Conservation (phyloP, 2,888 invertebrate genomes). For the Lacanobia wlatinum region DNA sequence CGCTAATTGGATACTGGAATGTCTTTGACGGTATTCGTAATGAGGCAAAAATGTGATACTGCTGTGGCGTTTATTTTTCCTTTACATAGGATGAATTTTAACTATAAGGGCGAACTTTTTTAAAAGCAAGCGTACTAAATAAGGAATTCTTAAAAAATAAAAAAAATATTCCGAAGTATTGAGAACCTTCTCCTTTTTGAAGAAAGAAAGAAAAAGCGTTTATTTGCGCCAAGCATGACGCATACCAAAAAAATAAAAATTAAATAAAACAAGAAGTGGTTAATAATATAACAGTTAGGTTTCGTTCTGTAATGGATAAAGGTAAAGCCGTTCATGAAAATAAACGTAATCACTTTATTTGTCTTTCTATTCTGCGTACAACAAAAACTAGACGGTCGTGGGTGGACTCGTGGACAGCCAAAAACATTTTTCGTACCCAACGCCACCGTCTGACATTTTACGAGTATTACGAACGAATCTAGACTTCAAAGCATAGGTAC, state of each 20-base stretch:
- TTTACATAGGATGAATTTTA: slow-evolving; percentile 14
- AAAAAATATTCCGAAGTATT: no score
- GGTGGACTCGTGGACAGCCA: neutral
- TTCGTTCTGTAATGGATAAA: neutral
- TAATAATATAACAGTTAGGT: neutral
- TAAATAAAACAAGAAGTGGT: no score
- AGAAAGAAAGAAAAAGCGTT: no score
- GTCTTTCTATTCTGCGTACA: neutral
- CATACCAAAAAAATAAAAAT: no score
- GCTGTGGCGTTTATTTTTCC: slow-evolving; percentile 14
- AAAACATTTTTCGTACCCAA: neutral
- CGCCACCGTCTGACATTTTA: neutral
- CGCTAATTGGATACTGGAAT: slow-evolving; percentile 53
- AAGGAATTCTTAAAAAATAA: no score
- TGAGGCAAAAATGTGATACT: slow-evolving; percentile 43
- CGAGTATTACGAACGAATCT: slow-evolving; percentile 11
- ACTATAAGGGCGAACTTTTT: neutral
- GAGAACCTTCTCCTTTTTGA: no score
- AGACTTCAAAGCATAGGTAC: neutral
- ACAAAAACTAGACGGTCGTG: neutral
- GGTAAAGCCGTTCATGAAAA: neutral
- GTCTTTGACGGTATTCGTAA: slow-evolving; percentile 49
- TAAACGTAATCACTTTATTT: neutral
- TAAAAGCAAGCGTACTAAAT: neutral
- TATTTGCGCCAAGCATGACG: no score